Conservation (phyloP, 2,113 vertebrate species). For the Sylvietta virens region DNA sequence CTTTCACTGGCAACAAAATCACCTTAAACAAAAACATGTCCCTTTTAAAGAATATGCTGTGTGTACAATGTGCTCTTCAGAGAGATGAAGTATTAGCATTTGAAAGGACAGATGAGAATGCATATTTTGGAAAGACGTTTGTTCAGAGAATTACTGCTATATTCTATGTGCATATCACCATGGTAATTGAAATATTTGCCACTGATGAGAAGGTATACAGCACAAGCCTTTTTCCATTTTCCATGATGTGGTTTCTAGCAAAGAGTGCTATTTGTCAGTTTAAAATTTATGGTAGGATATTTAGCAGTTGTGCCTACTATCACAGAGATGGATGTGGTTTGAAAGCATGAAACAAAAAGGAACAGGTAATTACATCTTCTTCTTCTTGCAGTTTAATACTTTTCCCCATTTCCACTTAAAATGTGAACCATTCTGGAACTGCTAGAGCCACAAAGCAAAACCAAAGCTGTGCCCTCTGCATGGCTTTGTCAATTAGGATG, state of each 20-base stretch:
- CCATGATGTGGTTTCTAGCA: neutral
- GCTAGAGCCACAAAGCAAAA: neutral
- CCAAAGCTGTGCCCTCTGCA: neutral
- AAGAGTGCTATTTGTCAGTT: slow-evolving; percentile 24
- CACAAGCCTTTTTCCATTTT: slow-evolving; percentile 16
- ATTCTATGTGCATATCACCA: neutral
- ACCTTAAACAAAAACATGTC: neutral
- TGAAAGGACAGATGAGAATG: slow-evolving; percentile 5
- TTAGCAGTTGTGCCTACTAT: neutral
- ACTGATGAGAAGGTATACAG: neutral
- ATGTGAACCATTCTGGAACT: neutral
- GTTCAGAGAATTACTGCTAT: neutral
- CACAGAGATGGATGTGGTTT: neutral
- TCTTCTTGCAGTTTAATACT: neutral
- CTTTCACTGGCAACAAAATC: neutral
- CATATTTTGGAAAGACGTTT: slow-evolving; percentile 20
- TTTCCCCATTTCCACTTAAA: neutral
- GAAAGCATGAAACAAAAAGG: neutral
- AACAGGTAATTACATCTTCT: neutral
- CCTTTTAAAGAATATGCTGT: neutral
- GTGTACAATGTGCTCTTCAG: neutral
- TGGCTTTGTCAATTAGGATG: neutral
- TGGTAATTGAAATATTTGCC: slow-evolving; percentile 35
- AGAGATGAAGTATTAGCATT: slow-evolving; percentile 24
- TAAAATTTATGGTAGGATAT: slow-evolving; percentile 9